Evolutionary conservation across 2,888 invertebrate species (phyloP).

Genomic region (Galerucella nymphaeae): DNA sequence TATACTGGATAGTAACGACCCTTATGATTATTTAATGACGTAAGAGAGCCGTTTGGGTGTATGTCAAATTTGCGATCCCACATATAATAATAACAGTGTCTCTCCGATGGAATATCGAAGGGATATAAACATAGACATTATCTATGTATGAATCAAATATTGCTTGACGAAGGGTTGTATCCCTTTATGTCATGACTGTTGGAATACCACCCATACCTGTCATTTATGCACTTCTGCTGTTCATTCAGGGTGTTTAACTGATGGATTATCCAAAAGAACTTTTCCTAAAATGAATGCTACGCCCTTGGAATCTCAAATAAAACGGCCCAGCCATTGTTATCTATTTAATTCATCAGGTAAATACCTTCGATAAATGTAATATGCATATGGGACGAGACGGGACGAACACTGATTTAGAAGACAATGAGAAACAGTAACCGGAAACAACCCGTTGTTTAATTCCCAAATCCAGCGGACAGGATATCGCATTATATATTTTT

Average conservation of each 20-base stretch:
- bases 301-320: constrained; percentile 22
- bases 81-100: constrained; percentile 17
- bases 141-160: no score
- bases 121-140: background rate
- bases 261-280: background rate
- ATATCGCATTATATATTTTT: constrained; percentile 19
- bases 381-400: constrained; percentile 42
- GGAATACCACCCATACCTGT: no score
- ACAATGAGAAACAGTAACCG: constrained; percentile 33
- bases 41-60: constrained; percentile 53
- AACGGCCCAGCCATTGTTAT: constrained; percentile 37
- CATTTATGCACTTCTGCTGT: no score
- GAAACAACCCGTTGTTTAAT: constrained; percentile 35
- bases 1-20: constrained; percentile 50
- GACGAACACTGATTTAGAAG: constrained; percentile 41
- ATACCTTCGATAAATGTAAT: constrained; percentile 37
- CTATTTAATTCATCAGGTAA: constrained; percentile 43
- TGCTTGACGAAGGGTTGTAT: no score
- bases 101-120: background rate
- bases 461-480: constrained; percentile 24
- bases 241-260: background rate
- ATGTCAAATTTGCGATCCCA: constrained; percentile 52
- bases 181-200: no score
- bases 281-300: background rate
- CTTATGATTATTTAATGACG: constrained; percentile 59